Percentiles rank a stretch among this genome's conserved stretches.
Conservation (phyloP, 2,113 vertebrate genomes). For the Excalfactoria chinensis region DNA sequence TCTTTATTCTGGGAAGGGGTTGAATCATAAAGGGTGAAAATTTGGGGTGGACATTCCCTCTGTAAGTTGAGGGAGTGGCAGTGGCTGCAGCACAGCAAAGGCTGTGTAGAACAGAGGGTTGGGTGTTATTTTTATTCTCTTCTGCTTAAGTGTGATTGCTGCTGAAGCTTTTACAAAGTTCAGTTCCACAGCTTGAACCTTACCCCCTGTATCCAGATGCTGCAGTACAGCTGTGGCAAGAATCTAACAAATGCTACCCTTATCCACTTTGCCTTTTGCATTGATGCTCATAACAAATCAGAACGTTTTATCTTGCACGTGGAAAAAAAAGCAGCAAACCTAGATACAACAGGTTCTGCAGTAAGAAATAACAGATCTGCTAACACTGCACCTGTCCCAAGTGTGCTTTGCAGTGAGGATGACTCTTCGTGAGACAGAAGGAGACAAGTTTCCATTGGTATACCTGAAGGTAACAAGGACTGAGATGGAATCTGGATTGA, state of each 20-base stretch:
- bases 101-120: neutral
- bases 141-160: neutral
- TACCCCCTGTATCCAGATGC: neutral
- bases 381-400: neutral
- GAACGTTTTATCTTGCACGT: neutral
- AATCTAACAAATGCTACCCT: neutral
- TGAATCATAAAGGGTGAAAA: neutral
- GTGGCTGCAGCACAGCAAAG: neutral
- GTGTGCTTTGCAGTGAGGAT: neutral
- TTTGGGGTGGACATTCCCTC: neutral
- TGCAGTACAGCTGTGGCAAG: neutral
- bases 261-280: neutral
- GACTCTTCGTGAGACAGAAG: neutral
- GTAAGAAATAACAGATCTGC: neutral
- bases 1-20: neutral
- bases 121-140: neutral
- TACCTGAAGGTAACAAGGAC: neutral
- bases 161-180: neutral
- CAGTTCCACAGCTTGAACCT: neutral
- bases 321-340: constrained; percentile 2
- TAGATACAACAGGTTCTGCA: neutral
- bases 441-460: neutral
- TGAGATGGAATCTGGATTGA: neutral
- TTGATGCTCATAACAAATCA: neutral
- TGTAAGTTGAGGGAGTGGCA: neutral